Evolutionary conservation across 2,888 invertebrate genomes (phyloP).

Genomic region (Corythucha ciliata): DNA sequence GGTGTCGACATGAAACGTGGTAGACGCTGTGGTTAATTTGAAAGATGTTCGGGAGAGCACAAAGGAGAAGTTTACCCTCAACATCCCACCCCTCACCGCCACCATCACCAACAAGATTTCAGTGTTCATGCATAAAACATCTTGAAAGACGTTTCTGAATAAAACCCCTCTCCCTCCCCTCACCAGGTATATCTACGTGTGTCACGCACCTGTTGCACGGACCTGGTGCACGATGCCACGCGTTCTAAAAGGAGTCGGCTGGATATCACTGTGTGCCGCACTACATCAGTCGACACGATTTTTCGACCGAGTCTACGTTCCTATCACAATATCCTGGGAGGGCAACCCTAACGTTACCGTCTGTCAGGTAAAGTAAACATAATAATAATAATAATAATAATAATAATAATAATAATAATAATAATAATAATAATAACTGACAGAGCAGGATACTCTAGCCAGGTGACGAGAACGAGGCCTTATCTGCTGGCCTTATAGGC

Average conservation of each 20-base stretch:
- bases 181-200: constrained; percentile 75
- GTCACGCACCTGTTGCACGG: constrained; percentile 79
- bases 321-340: constrained; percentile 60
- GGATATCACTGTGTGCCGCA: constrained; percentile 68
- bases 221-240: constrained; percentile 55
- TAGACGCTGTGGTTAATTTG: no score
- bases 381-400: no score
- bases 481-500: no score
- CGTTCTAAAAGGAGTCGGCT: constrained; percentile 66
- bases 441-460: no score
- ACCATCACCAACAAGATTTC: background rate
- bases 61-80: background rate
- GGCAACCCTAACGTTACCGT: constrained; percentile 53
- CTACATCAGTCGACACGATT: constrained; percentile 76
- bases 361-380: constrained; percentile 42
- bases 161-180: background rate
- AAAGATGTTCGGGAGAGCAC: background rate
- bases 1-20: background rate
- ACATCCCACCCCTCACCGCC: background rate
- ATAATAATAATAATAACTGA: no score
- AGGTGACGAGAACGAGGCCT: no score
- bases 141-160: background rate
- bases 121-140: background rate
- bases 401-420: background rate
- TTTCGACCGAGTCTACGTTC: constrained; percentile 57